These are phyloP conservation scores for Hypotaenidia okinawae DNA, from an alignment of 2,797 vertebrate genomes.

Conservation along the genomic window DNA sequence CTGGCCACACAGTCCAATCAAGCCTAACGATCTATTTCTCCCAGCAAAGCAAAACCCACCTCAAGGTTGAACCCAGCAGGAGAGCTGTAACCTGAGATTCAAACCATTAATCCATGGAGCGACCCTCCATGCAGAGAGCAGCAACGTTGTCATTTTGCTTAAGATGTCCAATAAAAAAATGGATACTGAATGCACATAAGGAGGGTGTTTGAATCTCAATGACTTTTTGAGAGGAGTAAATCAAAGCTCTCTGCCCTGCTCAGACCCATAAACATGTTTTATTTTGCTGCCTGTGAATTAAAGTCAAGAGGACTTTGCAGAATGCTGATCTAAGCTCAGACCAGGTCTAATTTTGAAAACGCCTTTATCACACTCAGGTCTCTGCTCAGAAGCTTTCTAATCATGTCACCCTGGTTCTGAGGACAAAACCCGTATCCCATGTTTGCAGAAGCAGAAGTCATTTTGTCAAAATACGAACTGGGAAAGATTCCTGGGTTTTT, in stretches of 20 bases:
- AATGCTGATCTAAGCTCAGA: slow-evolving; percentile 56
- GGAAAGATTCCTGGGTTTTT: not conserved
- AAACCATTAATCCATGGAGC: slow-evolving; percentile 28
- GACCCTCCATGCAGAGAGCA: not conserved
- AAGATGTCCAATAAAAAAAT: slow-evolving; percentile 45
- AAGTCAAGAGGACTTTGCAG: not conserved
- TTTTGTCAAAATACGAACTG: not conserved
- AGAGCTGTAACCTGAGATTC: slow-evolving; percentile 19
- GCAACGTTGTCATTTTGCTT: slow-evolving; percentile 45
- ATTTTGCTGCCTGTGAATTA: slow-evolving; percentile 48
- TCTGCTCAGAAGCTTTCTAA: not conserved
- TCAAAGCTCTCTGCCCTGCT: slow-evolving; percentile 32
- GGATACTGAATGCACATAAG: slow-evolving; percentile 13
- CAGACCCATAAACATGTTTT: slow-evolving; percentile 38
- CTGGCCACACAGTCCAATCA: not conserved
- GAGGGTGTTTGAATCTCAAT: slow-evolving; percentile 52
- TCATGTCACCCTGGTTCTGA: not conserved
- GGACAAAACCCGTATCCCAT: not conserved
- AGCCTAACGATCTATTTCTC: not conserved
- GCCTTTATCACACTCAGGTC: not conserved
- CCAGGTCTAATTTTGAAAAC: slow-evolving; percentile 13
- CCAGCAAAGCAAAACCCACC: not conserved
- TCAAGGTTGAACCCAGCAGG: not conserved
- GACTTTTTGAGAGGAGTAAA: slow-evolving; percentile 45
- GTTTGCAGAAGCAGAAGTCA: not conserved